Evolutionary conservation across 2,113 vertebrate genomes (phyloP).

Genomic region (Loxodonta africana): DNA sequence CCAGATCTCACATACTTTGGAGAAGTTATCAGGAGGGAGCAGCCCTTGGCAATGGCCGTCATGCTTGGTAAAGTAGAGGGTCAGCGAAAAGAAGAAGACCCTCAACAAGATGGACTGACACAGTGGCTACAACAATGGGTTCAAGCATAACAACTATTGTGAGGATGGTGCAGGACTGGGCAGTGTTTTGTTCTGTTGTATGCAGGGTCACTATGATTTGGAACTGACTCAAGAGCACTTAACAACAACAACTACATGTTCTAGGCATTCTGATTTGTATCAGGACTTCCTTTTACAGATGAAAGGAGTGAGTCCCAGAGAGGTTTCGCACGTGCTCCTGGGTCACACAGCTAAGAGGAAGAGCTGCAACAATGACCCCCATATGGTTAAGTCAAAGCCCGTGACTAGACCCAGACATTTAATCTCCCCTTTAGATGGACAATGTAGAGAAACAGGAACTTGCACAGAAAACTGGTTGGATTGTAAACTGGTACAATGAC

Average conservation of each 20-base stretch:
- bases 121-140: no score
- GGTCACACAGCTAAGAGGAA: not conserved
- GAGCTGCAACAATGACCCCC: not conserved
- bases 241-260: not conserved
- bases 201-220: no score
- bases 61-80: no score
- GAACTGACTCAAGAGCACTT: no score
- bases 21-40: no score
- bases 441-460: not conserved
- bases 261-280: not conserved
- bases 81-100: no score
- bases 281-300: constrained; percentile 10
- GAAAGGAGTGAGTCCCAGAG: not conserved
- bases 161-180: no score
- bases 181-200: no score
- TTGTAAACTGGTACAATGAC: not conserved
- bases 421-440: not conserved
- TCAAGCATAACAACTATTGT: no score
- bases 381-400: not conserved
- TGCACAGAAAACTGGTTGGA: not conserved
- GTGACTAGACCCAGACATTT: not conserved
- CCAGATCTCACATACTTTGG: no score
- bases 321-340: not conserved
- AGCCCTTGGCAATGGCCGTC: no score
- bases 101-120: no score